These are phyloP conservation scores for Hoplodrina ambigua DNA, from an alignment of 2,888 invertebrate species.

Conservation along the genomic window DNA sequence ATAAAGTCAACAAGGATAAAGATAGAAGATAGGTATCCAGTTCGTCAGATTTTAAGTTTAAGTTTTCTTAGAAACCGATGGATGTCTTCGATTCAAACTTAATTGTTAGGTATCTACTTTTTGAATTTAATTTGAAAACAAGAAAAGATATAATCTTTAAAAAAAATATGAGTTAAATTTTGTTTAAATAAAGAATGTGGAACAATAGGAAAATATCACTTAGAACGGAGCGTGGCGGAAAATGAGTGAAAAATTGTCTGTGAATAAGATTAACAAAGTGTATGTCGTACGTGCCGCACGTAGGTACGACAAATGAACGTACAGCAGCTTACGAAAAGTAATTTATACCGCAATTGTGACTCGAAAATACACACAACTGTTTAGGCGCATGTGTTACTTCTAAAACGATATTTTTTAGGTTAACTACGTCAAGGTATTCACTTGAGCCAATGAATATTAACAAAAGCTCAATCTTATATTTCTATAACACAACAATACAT, in stretches of 20 bases:
- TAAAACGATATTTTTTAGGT: slow-evolving; percentile 34
- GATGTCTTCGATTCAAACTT: no score
- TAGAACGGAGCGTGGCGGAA: slow-evolving; percentile 16
- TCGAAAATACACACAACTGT: slow-evolving; percentile 47
- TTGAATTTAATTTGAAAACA: no score
- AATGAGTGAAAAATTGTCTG: slow-evolving; percentile 35
- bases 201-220: slow-evolving; percentile 20
- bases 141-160: no score
- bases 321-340: slow-evolving; percentile 48
- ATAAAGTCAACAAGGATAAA: no score
- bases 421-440: slow-evolving; percentile 2
- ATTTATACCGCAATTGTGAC: slow-evolving; percentile 60
- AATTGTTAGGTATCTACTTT: no score
- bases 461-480: slow-evolving; percentile 4
- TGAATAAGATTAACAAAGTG: slow-evolving; percentile 31
- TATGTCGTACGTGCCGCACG: slow-evolving; percentile 45
- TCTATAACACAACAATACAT: neutral
- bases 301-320: slow-evolving; percentile 59
- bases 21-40: no score
- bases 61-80: no score
- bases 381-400: slow-evolving; percentile 34
- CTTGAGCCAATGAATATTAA: neutral
- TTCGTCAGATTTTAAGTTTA: no score
- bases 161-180: no score
- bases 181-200: no score